These are phyloP conservation scores for Mallotus villosus DNA, from an alignment of 2,797 vertebrate species.

Conservation along the genomic window DNA sequence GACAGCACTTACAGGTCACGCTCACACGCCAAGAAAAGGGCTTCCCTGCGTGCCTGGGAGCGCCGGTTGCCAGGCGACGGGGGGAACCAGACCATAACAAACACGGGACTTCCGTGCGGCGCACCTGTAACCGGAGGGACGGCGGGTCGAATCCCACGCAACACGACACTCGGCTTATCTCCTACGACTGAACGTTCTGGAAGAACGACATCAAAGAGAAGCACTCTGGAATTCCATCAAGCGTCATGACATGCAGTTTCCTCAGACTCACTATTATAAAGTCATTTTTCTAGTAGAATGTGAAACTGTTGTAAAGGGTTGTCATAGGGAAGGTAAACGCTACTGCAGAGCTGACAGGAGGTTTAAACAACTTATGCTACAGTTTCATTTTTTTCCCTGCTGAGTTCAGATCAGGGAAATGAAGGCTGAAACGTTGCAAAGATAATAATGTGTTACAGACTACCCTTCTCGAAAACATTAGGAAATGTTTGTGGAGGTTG, in stretches of 20 bases:
- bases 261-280: neutral
- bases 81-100: conserved; percentile 37
- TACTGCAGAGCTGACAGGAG: neutral
- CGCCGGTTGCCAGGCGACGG: conserved; percentile 35
- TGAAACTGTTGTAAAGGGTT: neutral
- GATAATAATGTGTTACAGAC: neutral
- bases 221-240: conserved; percentile 8
- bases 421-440: neutral
- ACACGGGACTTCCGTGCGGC: conserved; percentile 32
- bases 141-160: conserved; percentile 17
- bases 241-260: neutral
- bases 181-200: neutral
- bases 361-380: neutral
- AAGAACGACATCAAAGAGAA: neutral
- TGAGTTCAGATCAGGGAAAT: too few species aligned
- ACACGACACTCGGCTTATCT: neutral
- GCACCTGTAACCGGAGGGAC: conserved; percentile 17
- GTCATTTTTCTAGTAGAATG: conserved; percentile 1
- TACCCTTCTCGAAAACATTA: conserved; percentile 1
- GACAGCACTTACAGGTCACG: conserved; percentile 37
- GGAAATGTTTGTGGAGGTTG: neutral
- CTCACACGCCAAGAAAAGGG: conserved; percentile 47
- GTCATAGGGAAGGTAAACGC: neutral
- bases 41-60: conserved; percentile 42
- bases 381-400: too few species aligned